Conservation (phyloP, 2,888 invertebrate species). For the Phlogophora meticulosa region DNA sequence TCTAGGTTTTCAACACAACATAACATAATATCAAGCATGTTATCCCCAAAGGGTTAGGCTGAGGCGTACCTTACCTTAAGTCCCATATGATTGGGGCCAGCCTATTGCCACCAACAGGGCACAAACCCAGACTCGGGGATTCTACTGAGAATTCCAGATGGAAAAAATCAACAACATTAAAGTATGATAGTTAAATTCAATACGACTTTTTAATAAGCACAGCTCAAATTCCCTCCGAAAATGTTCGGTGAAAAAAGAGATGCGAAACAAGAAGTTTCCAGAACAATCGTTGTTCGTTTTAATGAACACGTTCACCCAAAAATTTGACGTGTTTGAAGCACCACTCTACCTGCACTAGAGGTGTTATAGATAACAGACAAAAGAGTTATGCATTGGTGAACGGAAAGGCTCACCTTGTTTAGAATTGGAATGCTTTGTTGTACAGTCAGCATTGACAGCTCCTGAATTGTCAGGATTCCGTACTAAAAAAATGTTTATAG, state of each 20-base stretch:
- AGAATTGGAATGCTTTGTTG: neutral
- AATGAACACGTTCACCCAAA: slow-evolving; percentile 37
- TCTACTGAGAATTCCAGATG: no score
- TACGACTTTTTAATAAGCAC: neutral
- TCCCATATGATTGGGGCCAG: no score
- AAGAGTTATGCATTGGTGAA: slow-evolving; percentile 2
- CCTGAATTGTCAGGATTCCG: no score
- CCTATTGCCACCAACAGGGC: no score
- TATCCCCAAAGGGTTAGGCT: no score
- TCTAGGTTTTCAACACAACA: neutral
- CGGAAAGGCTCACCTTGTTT: neutral
- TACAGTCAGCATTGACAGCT: no score
- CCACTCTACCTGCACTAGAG: neutral
- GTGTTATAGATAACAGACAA: neutral
- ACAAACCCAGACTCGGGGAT: no score
- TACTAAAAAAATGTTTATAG: no score
- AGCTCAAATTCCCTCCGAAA: neutral
- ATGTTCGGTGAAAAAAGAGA: neutral
- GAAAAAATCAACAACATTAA: no score
- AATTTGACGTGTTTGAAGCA: slow-evolving; percentile 12
- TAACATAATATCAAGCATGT: no score
- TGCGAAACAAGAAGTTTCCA: slow-evolving; percentile 19
- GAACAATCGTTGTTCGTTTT: slow-evolving; percentile 33
- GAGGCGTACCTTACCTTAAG: no score
- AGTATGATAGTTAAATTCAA: neutral